Evolutionary conservation across 1,140 invertebrate genomes (phyloP), one percentile per base, ranked within the genome.

Genomic region (Mya arenaria): DNA sequence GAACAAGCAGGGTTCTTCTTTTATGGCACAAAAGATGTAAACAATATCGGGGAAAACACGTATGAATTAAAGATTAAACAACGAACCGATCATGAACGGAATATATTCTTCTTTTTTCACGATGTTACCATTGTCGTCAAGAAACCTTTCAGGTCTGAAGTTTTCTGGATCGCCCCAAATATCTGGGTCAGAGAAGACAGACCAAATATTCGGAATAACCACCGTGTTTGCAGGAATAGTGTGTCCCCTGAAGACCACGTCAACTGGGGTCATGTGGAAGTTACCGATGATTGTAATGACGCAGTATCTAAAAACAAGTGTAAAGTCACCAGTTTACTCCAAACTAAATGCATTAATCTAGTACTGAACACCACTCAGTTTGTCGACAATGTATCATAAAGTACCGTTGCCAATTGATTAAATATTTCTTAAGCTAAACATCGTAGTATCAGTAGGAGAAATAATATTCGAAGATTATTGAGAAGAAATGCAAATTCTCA

Each of bases 81-180:
- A 13, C 73, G 52, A 39, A 71, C 72, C 72, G 1, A 71, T 25
- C 36, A 83, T 82, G 66, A 88, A 87, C n/a, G 82, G 79, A 62
- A 87, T 87, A 66, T 80, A 78, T 60, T 85, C 56, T 25, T 71
- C 63, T 23, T 30, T 37, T 62, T 73, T 77, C 28, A 52, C 25
- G 6, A 78, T 32, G 19, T 23, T 71, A 5, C 79, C 74, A 28
- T 37, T 85, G 13, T 87, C 86, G 25, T 85, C 66, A 17, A 94
- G 69, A 82, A 93, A 94, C 55, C 96, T 91, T 85, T 96, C 95
- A 0, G 96, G 96, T 0, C 94, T 91, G 82, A 96, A 96, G 36
- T 93, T 92, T 56, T 95, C 93, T 0, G 96, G 95, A 90, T 96
- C 94, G 0, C 93, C 92, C 95, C 95, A 96, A 0, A 86, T 1